These are phyloP conservation scores for Scaptomyza montana DNA, from an alignment of 1,140 invertebrate genomes.

Conservation along the genomic window DNA sequence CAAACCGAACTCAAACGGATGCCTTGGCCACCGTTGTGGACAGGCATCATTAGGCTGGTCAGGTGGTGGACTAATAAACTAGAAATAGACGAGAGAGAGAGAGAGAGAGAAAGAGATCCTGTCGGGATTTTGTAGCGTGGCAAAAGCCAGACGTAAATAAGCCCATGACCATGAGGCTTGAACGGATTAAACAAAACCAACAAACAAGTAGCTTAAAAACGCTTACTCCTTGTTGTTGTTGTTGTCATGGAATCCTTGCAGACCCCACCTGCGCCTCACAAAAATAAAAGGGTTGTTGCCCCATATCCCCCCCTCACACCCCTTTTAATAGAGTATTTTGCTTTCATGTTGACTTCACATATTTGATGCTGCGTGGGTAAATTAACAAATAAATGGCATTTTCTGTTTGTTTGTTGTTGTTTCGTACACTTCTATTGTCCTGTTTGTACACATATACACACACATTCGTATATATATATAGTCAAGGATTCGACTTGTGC, in stretches of 20 bases:
- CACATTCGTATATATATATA: too few relatives aligned
- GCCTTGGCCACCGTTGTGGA: conserved; percentile 52
- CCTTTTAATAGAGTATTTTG: neutral
- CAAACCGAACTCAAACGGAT: conserved; percentile 35
- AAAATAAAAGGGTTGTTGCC: too few relatives aligned
- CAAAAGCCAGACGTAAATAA: conserved; percentile 46
- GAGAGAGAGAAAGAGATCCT: conserved; percentile 1
- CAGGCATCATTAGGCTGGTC: conserved; percentile 69
- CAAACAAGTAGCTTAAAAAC: conserved; percentile 79
- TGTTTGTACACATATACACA: neutral
- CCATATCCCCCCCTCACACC: too few relatives aligned
- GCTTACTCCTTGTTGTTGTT: conserved; percentile 21
- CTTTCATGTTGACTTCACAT: conserved; percentile 69
- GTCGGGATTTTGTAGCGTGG: conserved; percentile 21
- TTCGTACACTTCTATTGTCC: conserved; percentile 42
- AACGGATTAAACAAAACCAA: conserved; percentile 76
- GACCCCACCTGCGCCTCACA: too few relatives aligned
- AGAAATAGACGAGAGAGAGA: conserved; percentile 2
- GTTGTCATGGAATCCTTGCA: neutral
- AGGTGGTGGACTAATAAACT: conserved; percentile 71
- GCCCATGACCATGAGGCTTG: conserved; percentile 19
- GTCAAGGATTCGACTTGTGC: conserved; percentile 7
- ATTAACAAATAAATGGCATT: conserved; percentile 81
- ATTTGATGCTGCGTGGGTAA: conserved; percentile 77
- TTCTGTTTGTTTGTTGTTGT: conserved; percentile 37